A percentile compares a stretch with the other conserved stretches of the same genome.
phyloP scores from a whole-genome alignment of 2,113 vertebrate species.

The Anas platyrhynchos region DNA sequence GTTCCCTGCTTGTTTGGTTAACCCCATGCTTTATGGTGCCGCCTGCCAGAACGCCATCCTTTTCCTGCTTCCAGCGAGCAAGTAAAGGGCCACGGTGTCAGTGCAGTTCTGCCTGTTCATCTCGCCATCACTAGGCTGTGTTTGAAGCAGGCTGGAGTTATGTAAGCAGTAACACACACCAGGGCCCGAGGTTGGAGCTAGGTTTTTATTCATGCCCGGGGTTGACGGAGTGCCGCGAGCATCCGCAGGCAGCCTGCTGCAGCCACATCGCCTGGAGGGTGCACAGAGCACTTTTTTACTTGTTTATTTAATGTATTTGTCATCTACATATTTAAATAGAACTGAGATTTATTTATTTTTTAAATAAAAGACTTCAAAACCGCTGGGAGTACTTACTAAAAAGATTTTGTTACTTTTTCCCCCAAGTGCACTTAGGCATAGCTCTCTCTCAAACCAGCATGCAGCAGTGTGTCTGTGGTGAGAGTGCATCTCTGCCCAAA shows the following conservation, averaged over 20 bases:
- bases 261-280: neutral
- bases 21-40: neutral
- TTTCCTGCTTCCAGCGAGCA: neutral
- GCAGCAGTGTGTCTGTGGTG: rapidly evolving
- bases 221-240: neutral
- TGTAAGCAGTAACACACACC: neutral
- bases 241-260: neutral
- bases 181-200: neutral
- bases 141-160: conserved; percentile 23
- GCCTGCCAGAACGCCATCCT: neutral
- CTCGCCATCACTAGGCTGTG: neutral
- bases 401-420: neutral
- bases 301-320: neutral
- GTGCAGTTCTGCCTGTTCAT: neutral
- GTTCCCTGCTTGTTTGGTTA: neutral
- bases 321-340: neutral
- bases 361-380: neutral
- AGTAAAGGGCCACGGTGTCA: neutral
- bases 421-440: neutral
- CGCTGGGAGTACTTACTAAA: neutral
- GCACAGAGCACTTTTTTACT: neutral
- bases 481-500: neutral
- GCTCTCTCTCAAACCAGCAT: neutral
- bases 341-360: neutral
- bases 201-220: neutral